Evolutionary conservation across 1,140 invertebrate species (phyloP), one percentile per base, ranked within the genome.

Genomic region (Drosophila teissieri): DNA sequence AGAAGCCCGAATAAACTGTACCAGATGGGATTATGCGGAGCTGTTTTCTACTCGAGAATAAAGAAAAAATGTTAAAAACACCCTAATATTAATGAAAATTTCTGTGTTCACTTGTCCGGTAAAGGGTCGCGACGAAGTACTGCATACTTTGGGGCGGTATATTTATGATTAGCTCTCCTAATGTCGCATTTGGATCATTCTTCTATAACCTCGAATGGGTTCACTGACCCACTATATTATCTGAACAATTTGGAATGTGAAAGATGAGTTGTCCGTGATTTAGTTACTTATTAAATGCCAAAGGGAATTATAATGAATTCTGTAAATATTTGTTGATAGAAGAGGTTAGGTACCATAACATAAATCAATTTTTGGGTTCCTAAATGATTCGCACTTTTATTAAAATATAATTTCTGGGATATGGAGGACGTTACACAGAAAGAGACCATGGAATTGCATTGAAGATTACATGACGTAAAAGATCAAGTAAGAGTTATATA

Each of bases 41-140:
- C 74, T 73, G 76, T 88, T 89, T 89, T 88, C 76, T 89, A 88
- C 84, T 80, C 60, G 60, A 88, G 76, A 83, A 89, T 89, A 88
- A 88, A 88, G 73, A 85, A 86, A 76, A 83, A 65, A 58, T 57
- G 54, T 79, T 83, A 76, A 86, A 79, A 82, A 65, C 82, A 45
- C 27, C 58, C 31, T 64, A 64, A 65, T 44, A 15, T 51, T 17
- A 52, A 31, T 8, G 3, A n/a, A 44, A 17, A n/a, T 24, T 24
- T 37, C 27, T 60, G 34, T 34, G 36, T 15, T 34, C 0, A 34
- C 19, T 37, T 24, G 8, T 39, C 7, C 7, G 15, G 7, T 2
- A 4, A 15, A 14, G 36, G 52, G 22, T 39, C 14, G 10, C 14
- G n/a, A 31, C 31, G 7, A 31, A 31, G 31, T 8, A 31, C 31